These are phyloP conservation scores for Thyatira batis DNA, from an alignment of 2,888 invertebrate species.

Conservation along the genomic window DNA sequence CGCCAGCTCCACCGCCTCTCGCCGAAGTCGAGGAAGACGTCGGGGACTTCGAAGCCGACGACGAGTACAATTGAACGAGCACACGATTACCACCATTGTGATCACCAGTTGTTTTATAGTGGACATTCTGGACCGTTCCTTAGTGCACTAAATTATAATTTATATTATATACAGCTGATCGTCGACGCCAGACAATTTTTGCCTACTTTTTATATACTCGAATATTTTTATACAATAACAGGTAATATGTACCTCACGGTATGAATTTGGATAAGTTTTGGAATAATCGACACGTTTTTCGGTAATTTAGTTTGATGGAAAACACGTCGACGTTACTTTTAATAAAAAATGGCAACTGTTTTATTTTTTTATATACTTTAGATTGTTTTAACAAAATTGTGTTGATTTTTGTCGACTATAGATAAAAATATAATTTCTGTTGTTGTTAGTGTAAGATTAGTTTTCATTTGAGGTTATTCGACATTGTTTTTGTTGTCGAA, in stretches of 20 bases:
- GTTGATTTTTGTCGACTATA: background rate
- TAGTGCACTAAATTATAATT: conserved; percentile 10
- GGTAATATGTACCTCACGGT: conserved; percentile 28
- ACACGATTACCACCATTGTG: conserved; percentile 17
- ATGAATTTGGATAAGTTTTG: conserved; percentile 10
- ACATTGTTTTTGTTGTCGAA: conserved; percentile 41
- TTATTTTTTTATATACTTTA: background rate
- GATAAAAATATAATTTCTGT: conserved; percentile 13
- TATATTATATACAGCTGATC: conserved; percentile 22
- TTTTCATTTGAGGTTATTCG: conserved; percentile 12
- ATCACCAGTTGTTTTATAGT: conserved; percentile 11
- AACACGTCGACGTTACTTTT: background rate
- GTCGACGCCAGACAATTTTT: conserved; percentile 30
- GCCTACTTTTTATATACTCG: conserved; percentile 40
- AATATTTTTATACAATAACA: conserved; percentile 44
- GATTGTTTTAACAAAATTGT: conserved; percentile 3
- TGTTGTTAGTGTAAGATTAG: conserved; percentile 7
- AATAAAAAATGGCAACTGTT: background rate
- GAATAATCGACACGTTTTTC: background rate
- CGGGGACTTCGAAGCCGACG: conserved; percentile 84
- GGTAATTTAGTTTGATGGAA: background rate
- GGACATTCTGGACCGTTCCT: conserved; percentile 13
- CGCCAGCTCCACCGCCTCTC: conserved; percentile 46
- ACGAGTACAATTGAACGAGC: conserved; percentile 79
- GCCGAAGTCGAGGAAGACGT: conserved; percentile 76